Conservation (phyloP, 1,140 invertebrate genomes). For the Oedothorax gibbosus region DNA sequence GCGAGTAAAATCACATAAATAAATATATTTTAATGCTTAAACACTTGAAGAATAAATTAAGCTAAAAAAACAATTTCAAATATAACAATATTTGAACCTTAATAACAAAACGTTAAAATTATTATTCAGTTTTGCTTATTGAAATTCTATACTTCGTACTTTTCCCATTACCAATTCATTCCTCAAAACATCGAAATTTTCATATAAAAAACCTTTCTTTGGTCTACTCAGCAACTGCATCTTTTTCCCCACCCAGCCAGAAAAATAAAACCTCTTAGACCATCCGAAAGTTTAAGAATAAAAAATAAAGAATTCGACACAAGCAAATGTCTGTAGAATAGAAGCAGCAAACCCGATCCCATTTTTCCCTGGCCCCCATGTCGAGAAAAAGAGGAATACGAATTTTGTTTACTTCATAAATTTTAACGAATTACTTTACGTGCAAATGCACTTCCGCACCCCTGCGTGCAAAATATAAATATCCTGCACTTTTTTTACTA, state of each 20-base stretch:
- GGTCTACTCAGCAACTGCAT: no score
- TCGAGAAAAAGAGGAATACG: not conserved
- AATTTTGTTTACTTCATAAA: slow-evolving; percentile 56
- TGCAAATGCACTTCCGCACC: slow-evolving; percentile 17
- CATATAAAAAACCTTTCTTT: not conserved
- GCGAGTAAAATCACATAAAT: no score
- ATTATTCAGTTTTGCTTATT: no score
- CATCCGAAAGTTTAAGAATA: not conserved
- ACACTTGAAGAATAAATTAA: no score
- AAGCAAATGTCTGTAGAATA: not conserved
- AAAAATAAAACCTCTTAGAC: no score
- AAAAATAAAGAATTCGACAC: not conserved
- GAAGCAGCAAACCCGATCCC: not conserved
- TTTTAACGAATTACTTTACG: slow-evolving; percentile 58
- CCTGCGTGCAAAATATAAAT: not conserved
- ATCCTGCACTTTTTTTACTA: not conserved
- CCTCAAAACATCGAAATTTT: not conserved
- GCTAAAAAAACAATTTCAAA: no score
- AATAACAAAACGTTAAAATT: no score
- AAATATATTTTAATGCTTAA: no score
- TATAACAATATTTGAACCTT: no score
- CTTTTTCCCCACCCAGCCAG: no score
- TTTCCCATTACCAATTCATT: no score
- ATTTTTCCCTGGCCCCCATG: slow-evolving; percentile 3
- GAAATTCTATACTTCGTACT: no score